phyloP scores from a whole-genome alignment of 2,113 vertebrate species.

The Limnothrissa miodon region DNA sequence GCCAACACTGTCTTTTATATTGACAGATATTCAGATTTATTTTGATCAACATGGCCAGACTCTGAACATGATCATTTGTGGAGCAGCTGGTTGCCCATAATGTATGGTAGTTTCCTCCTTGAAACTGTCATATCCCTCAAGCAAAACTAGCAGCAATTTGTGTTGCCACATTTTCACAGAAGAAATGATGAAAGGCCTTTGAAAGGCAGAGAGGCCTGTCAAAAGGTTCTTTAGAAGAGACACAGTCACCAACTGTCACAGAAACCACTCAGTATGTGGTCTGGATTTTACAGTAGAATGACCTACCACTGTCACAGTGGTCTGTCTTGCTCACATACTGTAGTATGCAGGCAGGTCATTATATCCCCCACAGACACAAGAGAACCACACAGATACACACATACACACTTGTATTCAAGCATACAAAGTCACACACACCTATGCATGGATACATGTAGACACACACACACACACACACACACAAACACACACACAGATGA shows the following conservation, averaged over 20 bases:
- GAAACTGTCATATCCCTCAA: neutral
- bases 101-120: no score
- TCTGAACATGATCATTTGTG: neutral
- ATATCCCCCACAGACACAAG: neutral
- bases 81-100: no score
- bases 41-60: neutral
- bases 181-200: neutral
- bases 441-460: neutral
- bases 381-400: neutral
- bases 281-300: neutral
- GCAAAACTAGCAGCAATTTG: neutral
- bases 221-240: neutral
- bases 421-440: neutral
- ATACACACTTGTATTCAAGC: neutral
- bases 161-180: neutral
- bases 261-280: neutral
- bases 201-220: neutral
- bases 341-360: neutral
- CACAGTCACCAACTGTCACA: neutral
- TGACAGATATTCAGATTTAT: no score
- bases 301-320: neutral
- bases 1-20: neutral
- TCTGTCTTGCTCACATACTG: neutral
- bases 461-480: slow-evolving; percentile 2
- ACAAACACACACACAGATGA: no score